Conservation (phyloP, 2,888 invertebrate genomes). For the Rhaphigaster nebulosa region DNA sequence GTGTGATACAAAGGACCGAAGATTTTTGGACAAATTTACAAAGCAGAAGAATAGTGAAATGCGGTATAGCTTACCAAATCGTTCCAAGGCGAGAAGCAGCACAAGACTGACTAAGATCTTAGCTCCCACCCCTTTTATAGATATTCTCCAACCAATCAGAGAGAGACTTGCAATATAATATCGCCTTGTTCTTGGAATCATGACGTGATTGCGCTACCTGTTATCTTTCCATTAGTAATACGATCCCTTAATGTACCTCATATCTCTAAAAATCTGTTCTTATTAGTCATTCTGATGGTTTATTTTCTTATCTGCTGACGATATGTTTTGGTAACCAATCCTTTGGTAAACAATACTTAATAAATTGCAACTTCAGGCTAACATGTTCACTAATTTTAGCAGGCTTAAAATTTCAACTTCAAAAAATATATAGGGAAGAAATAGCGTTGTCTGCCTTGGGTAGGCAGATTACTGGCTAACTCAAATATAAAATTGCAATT, state of each 20-base stretch:
- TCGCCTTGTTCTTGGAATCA: too few species aligned
- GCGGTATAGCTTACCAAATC: neutral
- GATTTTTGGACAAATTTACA: neutral
- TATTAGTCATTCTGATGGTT: too few species aligned
- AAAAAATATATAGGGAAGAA: too few species aligned
- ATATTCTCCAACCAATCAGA: neutral
- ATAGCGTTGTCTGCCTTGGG: too few species aligned
- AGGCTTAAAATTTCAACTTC: too few species aligned
- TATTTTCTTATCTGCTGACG: neutral
- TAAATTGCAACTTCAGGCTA: too few species aligned
- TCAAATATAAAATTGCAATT: too few species aligned
- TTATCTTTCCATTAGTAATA: neutral
- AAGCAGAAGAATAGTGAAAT: neutral
- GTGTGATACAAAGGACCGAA: neutral
- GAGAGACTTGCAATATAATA: neutral
- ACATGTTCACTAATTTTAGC: too few species aligned
- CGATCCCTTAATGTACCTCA: neutral
- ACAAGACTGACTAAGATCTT: neutral
- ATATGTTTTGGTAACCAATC: too few species aligned
- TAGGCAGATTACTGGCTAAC: too few species aligned
- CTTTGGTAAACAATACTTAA: too few species aligned
- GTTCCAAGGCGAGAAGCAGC: neutral
- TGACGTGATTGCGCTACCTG: neutral
- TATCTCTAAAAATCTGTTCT: neutral
- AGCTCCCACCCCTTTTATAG: neutral